Conservation (phyloP, 2,888 invertebrate species). For the Terebella lapidaria region DNA sequence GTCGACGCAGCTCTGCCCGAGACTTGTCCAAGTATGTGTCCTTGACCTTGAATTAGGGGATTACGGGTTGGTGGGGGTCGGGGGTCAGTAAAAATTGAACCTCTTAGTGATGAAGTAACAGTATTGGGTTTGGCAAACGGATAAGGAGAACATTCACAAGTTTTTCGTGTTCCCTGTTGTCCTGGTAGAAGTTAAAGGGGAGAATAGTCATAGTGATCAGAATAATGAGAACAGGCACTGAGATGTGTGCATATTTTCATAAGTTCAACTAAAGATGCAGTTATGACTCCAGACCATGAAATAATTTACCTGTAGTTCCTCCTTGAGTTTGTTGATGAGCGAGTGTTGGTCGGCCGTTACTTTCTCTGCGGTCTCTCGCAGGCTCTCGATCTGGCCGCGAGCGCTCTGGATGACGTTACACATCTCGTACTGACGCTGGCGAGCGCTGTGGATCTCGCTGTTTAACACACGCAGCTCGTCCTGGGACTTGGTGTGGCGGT, state of each 20-base stretch:
- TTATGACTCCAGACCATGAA: too few relatives aligned
- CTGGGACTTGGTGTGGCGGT: not conserved
- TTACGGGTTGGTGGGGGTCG: too few relatives aligned
- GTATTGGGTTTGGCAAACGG: too few relatives aligned
- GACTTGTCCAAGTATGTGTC: not conserved
- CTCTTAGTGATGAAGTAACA: too few relatives aligned
- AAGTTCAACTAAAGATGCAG: too few relatives aligned
- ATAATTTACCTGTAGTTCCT: not conserved
- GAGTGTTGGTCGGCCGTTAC: not conserved
- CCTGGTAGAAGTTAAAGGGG: too few relatives aligned
- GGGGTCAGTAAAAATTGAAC: too few relatives aligned
- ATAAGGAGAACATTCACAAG: too few relatives aligned
- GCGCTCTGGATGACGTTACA: not conserved
- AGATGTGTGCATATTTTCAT: too few relatives aligned
- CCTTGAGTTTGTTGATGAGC: not conserved
- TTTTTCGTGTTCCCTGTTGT: too few relatives aligned
- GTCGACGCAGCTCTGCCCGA: not conserved
- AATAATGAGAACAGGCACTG: too few relatives aligned
- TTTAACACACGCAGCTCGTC: not conserved
- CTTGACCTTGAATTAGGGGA: not conserved
- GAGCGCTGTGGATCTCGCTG: not conserved
- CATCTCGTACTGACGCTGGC: slow-evolving; percentile 1
- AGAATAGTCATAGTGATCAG: too few relatives aligned
- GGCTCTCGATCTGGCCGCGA: not conserved
- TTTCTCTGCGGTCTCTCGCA: not conserved